phyloP scores from a whole-genome alignment of 2,113 vertebrate genomes.

The Brienomyrus brachyistius region DNA sequence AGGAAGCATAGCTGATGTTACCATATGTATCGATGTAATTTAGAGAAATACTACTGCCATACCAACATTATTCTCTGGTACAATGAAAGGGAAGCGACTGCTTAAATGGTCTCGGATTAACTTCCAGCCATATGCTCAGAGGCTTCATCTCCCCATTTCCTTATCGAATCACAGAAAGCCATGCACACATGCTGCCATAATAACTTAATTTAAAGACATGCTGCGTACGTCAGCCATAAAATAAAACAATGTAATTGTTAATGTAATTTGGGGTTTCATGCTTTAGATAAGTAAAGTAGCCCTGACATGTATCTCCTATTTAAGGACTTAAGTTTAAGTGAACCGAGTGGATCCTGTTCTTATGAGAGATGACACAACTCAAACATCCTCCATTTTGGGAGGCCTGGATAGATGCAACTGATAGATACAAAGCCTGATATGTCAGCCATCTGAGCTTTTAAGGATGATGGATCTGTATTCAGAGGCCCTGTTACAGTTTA shows the following conservation, averaged over 20 bases:
- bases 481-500: background rate
- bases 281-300: background rate
- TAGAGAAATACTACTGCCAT: background rate
- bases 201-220: conserved; percentile 6
- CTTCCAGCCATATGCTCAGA: background rate
- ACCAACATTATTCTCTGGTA: background rate
- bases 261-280: conserved; percentile 2
- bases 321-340: background rate
- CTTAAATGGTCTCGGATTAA: background rate
- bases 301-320: background rate
- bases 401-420: background rate
- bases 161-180: conserved; percentile 7
- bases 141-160: background rate
- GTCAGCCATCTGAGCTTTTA: background rate
- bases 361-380: background rate
- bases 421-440: background rate
- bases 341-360: background rate
- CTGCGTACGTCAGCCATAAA: background rate
- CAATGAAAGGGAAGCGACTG: background rate
- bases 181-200: background rate
- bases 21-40: background rate
- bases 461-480: background rate
- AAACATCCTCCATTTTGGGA: background rate
- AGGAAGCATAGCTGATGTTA: background rate
- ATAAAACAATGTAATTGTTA: background rate